Evolutionary conservation across 2,888 invertebrate species (phyloP), one percentile per base, ranked within the genome.

Genomic region (Tridacna crocea): DNA sequence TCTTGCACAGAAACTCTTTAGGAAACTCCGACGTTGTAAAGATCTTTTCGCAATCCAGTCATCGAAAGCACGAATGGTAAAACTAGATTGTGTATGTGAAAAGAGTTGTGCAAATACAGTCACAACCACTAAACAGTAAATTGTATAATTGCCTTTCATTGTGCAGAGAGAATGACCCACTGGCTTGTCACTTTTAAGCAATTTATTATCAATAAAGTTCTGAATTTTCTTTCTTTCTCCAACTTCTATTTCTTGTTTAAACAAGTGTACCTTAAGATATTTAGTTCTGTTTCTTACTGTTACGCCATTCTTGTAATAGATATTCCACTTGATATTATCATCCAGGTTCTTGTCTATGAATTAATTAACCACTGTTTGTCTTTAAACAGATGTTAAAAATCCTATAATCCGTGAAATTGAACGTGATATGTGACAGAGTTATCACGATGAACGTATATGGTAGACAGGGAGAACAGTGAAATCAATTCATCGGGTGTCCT

Each of bases 1-100:
- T 47, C 77, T 66, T 24, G 81, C 85, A 81, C 90, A 90, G 73
- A 89, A 90, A 51, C 78, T 81, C 77, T 88, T 79, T 26, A 90
- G 73, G 68, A 87, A 87, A n/a, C 75, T 73, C 17, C 87, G 76
- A 58, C 83, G 66, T 27, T 81, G 79, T 0, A 74, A 27, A 15
- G 13, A 51, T 24, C 85, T 55, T 77, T 85, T 85, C 26, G 82
- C 51, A 27, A 83, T 66, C 47, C 73, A 51, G 61, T 76, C 78
- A 17, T 79, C 79, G 22, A 80, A 51, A 12, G 61, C 51, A 12
- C 75, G 70, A 10, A 80, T 60, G 6, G 63, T 46, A 66, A 74
- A 85, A 24, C 36, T 51, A 12, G 68, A 68, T 6, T 46, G 36
- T 19, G 27, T 47, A 12, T 36, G 46, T 17, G 68, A 46, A 17